Evolutionary conservation across 1,140 invertebrate genomes (phyloP).

Genomic region (Drosophila sucinea): DNA sequence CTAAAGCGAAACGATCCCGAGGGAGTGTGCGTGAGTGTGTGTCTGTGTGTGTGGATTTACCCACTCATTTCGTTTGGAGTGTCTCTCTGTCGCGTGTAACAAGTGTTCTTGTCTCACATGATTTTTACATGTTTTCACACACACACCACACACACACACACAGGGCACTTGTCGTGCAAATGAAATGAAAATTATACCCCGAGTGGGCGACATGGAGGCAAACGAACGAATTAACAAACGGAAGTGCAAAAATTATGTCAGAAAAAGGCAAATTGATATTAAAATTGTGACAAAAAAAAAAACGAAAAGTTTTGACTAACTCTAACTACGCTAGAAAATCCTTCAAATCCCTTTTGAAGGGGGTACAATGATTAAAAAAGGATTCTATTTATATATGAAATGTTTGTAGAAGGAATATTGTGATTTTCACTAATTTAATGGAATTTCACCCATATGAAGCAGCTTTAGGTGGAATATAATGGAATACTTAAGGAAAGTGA

Average conservation of each 20-base stretch:
- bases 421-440: too few species aligned
- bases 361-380: too few species aligned
- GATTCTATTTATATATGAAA: too few species aligned
- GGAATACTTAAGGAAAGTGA: too few species aligned
- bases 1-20: constrained; percentile 53
- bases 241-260: constrained; percentile 16
- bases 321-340: constrained; percentile 26
- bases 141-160: too few species aligned
- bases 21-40: constrained; percentile 28
- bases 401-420: too few species aligned
- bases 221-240: neutral
- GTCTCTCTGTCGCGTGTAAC: constrained; percentile 50
- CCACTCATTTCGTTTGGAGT: constrained; percentile 16
- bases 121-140: constrained; percentile 14
- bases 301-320: constrained; percentile 4
- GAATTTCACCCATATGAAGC: too few species aligned
- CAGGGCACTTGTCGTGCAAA: constrained; percentile 52
- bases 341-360: neutral
- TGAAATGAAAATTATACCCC: constrained; percentile 63
- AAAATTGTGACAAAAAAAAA: constrained; percentile 16
- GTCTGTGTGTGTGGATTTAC: neutral
- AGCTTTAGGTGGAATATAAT: too few species aligned
- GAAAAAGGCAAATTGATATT: constrained; percentile 35
- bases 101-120: constrained; percentile 56
- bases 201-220: constrained; percentile 7